Evolutionary conservation across 2,888 invertebrate species (phyloP), one percentile per base, ranked within the genome.

Genomic region (Tipula helvola): DNA sequence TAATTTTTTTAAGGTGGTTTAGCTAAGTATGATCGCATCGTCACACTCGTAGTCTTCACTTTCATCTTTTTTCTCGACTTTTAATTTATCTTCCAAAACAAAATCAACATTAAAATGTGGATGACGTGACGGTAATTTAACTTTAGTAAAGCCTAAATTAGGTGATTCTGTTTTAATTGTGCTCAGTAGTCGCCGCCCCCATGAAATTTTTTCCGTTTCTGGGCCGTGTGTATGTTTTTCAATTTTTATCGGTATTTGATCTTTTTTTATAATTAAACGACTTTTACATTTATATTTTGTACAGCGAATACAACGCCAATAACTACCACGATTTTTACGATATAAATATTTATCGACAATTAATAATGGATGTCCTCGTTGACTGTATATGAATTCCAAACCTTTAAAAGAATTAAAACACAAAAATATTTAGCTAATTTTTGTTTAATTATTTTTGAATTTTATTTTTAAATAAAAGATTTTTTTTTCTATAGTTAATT

Each of bases 281-380:
- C 89, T 89, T 87, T 88, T 89, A 87, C 90, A 90, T 87, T 89
- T 89, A 86, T 88, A 88, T 88, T 89, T 90, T 8, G 89, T 89
- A 86, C 89, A 89, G 13, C 89, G 89, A 83, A 90, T 88, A 47
- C 90, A 90, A 85, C 90, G 88, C 90, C 90, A 90, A 87, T 90
- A 90, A 87, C 89, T 89, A 36, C 88, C 89, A 10, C 90, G 89
- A 88, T 90, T 90, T 86, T 89, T 89, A 5, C 90, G 89, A 88
- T 89, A 90, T 36, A 90, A 88, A 88, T 89, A 90, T 87, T 89
- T 89, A 84, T 90, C 88, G 39, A 90, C 88, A 36, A 90, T 89
- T 1, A 90, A 88, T 39, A 90, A 88, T 13, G 90, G 90, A 36
- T 88, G 89, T 13, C 90, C 90, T 5, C 90, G 89, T 88, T 90